Evolutionary conservation across 2,113 vertebrate genomes (phyloP).

Genomic region (Dromaius novaehollandiae): DNA sequence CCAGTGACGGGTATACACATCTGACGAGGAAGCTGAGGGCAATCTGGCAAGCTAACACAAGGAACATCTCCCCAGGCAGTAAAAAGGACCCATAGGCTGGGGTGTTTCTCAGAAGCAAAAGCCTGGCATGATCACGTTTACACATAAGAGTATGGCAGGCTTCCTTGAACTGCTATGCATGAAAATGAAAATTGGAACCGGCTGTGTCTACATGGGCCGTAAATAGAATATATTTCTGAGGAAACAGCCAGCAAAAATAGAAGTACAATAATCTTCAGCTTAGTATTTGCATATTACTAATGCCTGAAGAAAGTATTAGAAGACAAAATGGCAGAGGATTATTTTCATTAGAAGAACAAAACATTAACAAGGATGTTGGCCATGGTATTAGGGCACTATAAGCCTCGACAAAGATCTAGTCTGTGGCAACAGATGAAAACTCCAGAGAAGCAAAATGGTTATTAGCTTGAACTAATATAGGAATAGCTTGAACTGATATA

Average conservation of each 20-base stretch:
- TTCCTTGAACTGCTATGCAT: constrained; percentile 18
- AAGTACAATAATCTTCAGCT: not conserved
- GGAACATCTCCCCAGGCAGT: not conserved
- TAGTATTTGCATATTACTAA: constrained; percentile 2
- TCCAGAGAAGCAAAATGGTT: not conserved
- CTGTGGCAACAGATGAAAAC: not conserved
- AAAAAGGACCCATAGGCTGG: not conserved
- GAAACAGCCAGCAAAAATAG: constrained; percentile 44
- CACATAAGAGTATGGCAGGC: not conserved
- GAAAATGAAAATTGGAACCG: constrained; percentile 53
- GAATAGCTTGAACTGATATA: not conserved
- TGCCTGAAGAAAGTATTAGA: not conserved
- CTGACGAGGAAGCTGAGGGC: constrained; percentile 8
- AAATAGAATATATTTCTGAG: constrained; percentile 46
- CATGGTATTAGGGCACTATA: not conserved
- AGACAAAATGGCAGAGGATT: not conserved
- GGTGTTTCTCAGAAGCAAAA: not conserved
- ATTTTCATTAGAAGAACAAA: not conserved
- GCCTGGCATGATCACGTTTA: constrained; percentile 4
- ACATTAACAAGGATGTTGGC: not conserved
- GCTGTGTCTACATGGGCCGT: constrained; percentile 32
- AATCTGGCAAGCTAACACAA: not conserved
- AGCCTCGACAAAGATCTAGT: not conserved
- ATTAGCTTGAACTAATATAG: not conserved
- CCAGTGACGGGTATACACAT: not conserved